Conservation (phyloP, 2,888 invertebrate genomes). For the Poecilobothrus nobilitatus region DNA sequence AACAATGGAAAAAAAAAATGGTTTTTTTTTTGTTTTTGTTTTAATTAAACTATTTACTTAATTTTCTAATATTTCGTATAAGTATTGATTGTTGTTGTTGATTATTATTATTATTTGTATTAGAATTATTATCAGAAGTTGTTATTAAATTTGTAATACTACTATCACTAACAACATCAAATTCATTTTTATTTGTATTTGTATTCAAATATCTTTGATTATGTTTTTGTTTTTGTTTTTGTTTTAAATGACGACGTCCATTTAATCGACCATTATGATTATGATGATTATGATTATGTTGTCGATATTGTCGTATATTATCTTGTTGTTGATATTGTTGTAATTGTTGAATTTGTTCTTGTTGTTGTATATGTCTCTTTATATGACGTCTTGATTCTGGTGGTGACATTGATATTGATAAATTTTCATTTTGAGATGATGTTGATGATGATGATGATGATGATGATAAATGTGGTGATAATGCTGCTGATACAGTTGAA, state of each 20-base stretch:
- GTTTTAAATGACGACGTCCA: constrained; percentile 14
- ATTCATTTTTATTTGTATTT: background rate
- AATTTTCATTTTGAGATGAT: constrained; percentile 19
- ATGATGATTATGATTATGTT: constrained; percentile 21
- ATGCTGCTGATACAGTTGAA: constrained; percentile 11
- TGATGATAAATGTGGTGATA: constrained; percentile 15
- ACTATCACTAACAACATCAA: no score
- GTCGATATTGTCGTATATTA: constrained; percentile 25
- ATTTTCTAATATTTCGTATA: background rate
- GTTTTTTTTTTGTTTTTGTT: no score
- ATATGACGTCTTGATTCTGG: background rate
- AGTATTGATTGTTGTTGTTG: background rate
- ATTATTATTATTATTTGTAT: background rate
- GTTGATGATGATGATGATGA: constrained; percentile 19
- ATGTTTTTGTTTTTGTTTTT: constrained; percentile 15
- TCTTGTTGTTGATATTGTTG: constrained; percentile 20
- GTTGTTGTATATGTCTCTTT: background rate
- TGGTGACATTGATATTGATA: background rate
- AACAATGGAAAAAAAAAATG: background rate
- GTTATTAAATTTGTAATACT: background rate
- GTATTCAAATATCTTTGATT: constrained; percentile 10
- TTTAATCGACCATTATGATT: constrained; percentile 10
- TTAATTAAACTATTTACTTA: background rate
- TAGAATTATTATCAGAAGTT: background rate
- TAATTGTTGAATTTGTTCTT: background rate